Conservation (phyloP, 1,140 invertebrate genomes). For the Cardiocondyla obscurior region DNA sequence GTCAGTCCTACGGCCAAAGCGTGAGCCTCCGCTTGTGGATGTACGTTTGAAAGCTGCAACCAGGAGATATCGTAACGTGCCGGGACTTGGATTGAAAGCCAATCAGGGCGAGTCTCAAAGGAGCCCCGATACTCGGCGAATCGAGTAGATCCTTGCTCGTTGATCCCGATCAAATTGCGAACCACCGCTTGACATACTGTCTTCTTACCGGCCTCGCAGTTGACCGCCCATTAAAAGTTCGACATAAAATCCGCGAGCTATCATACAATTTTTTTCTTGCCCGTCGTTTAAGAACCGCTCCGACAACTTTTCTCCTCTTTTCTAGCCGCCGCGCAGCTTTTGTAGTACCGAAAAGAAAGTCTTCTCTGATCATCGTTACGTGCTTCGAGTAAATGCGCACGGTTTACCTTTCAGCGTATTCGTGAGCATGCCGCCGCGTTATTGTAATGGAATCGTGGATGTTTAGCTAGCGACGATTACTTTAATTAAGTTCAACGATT, state of each 20-base stretch:
- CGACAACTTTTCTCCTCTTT: background rate
- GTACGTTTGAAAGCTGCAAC: constrained; percentile 55
- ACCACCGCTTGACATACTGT: background rate
- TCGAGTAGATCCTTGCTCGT: background rate
- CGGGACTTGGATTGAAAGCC: constrained; percentile 39
- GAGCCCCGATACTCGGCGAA: constrained; percentile 12
- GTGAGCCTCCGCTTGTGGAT: constrained; percentile 26
- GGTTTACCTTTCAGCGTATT: constrained; percentile 1
- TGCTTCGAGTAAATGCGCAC: background rate
- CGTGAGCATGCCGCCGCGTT: background rate
- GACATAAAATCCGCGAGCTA: too few relatives aligned
- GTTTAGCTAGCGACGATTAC: constrained; percentile 29
- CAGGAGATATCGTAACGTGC: constrained; percentile 49
- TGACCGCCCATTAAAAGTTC: background rate
- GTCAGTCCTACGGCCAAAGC: constrained; percentile 19
- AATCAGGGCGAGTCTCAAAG: constrained; percentile 39
- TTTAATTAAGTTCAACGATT: constrained; percentile 38
- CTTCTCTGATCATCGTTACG: background rate
- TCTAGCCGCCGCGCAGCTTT: background rate
- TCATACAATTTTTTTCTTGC: background rate
- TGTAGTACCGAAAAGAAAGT: background rate
- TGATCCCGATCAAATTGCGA: background rate
- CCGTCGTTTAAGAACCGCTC: too few relatives aligned
- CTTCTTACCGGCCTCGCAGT: background rate
- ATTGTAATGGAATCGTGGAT: background rate